Evolutionary conservation across 2,797 vertebrate genomes (phyloP), one percentile per base, ranked within the genome.

Genomic region (Clarias fuscus): DNA sequence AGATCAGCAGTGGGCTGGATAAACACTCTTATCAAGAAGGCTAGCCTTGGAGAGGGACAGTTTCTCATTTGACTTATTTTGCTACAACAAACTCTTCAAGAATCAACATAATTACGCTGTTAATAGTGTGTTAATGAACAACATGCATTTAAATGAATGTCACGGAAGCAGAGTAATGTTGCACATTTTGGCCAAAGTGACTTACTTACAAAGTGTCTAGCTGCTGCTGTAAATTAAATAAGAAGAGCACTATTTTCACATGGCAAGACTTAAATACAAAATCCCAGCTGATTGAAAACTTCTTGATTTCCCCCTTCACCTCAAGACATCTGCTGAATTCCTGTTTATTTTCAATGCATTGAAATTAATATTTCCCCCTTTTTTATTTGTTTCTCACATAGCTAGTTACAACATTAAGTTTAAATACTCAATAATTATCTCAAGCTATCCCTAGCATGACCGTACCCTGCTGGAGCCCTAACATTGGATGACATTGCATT

Each of bases 11-110:
- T 53, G 40, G 70, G 85, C 71, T 37, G 67, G 65, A 85, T 85
- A 88, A 88, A 79, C 87, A 85, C 79, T 82, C 68, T 61, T 53
- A 68, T 82, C 10, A 53, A 77, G 58, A 58, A 33, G 56, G 30
- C 33, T 71, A 72, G 84, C 56, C 65, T 33, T 67, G 14, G 61
- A 80, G 84, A 62, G 53, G 37, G 40, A 86, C 18, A 56, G 80
- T 82, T 67, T 82, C 43, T 82, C n/a, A 67, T 67, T 67, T 53
- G 64, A 53, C 53, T 68, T 68, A 62, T 62, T 65, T 64, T 53
- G 53, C 17, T 11, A 71, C 22, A 61, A 70, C 37, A 59, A 85
- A n/a, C 24, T 15, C 53, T 13, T 14, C 68, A 64, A 24, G 67
- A 72, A 43, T 85, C 24, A 61, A 48, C 5, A 64, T 75, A 27